These are phyloP conservation scores for Psilopsiagon aurifrons DNA, from an alignment of 2,113 vertebrate species.

Conservation along the genomic window DNA sequence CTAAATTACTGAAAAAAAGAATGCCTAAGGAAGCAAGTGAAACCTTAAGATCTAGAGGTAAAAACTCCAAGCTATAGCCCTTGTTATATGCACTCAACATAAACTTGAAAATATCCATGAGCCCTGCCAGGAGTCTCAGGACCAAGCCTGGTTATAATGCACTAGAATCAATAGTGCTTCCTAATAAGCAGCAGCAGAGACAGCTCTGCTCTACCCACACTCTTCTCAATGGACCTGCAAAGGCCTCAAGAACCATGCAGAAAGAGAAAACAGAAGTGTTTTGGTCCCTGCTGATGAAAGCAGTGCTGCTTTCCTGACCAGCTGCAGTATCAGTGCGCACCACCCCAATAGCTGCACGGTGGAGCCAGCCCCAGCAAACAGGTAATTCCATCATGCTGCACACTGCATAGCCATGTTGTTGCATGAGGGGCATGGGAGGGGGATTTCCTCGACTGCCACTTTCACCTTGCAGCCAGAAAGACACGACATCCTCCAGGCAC, in stretches of 20 bases:
- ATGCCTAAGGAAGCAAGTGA: neutral
- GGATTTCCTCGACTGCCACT: neutral
- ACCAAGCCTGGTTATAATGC: accelerated
- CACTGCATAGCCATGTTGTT: accelerated
- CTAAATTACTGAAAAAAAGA: neutral
- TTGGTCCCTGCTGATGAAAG: neutral
- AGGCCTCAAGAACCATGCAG: neutral
- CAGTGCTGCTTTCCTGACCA: neutral
- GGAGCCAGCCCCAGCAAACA: neutral
- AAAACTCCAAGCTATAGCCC: neutral
- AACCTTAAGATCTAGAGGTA: neutral
- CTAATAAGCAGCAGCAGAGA: neutral
- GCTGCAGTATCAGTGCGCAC: neutral
- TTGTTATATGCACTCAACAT: accelerated
- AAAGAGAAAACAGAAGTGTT: neutral
- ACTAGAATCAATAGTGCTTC: neutral
- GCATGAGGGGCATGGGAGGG: neutral
- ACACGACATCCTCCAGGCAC: accelerated
- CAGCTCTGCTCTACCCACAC: accelerated
- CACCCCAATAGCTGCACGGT: neutral
- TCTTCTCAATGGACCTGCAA: neutral
- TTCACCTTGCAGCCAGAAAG: neutral
- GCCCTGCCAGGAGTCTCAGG: neutral
- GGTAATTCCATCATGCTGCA: neutral
- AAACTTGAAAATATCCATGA: neutral